Percentiles rank a stretch among this genome's conserved stretches.
Evolutionary conservation across 2,797 vertebrate species (phyloP).

Genomic region (Sebastes iracundus): DNA sequence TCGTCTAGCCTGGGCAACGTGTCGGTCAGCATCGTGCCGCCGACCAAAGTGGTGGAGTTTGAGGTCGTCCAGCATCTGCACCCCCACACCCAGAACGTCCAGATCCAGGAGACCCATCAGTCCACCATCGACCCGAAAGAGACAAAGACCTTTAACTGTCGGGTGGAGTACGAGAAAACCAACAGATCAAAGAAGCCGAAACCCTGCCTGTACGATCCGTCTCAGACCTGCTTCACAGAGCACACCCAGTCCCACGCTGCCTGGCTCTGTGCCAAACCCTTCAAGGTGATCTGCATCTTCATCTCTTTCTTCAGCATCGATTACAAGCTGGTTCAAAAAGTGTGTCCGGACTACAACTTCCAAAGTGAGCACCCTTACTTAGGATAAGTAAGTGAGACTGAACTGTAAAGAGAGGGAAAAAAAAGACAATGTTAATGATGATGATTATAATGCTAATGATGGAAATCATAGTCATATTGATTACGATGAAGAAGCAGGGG

Average conservation of each 20-base stretch:
- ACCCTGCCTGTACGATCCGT: conserved; percentile 95
- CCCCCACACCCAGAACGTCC: conserved; percentile 77
- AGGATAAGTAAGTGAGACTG: conserved; percentile 81
- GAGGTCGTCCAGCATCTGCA: conserved; percentile 86
- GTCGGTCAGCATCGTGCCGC: conserved; percentile 95
- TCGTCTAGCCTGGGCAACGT: conserved; percentile 96
- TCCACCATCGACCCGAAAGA: conserved; percentile 90
- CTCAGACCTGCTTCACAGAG: conserved; percentile 96
- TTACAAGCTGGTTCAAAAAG: conserved; percentile 99
- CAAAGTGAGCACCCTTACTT: conserved; percentile 96
- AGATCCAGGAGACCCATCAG: conserved; percentile 84
- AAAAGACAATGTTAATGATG: conserved; percentile 51
- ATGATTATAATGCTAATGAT: conserved; percentile 52
- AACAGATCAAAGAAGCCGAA: conserved; percentile 95
- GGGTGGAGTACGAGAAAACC: conserved; percentile 96
- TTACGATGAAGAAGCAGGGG: conserved; percentile 64
- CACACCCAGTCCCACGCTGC: conserved; percentile 96
- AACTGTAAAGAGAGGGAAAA: conserved; percentile 21
- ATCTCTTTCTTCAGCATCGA: conserved; percentile 98
- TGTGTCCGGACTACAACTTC: conserved; percentile 98
- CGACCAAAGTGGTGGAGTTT: conserved; percentile 94
- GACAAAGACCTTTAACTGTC: conserved; percentile 93
- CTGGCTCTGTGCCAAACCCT: conserved; percentile 98
- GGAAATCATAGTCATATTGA: conserved; percentile 69
- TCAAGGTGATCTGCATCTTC: conserved; percentile 99